These are phyloP conservation scores for Liodrosophila aerea DNA, from an alignment of 2,888 invertebrate genomes.

Conservation along the genomic window DNA sequence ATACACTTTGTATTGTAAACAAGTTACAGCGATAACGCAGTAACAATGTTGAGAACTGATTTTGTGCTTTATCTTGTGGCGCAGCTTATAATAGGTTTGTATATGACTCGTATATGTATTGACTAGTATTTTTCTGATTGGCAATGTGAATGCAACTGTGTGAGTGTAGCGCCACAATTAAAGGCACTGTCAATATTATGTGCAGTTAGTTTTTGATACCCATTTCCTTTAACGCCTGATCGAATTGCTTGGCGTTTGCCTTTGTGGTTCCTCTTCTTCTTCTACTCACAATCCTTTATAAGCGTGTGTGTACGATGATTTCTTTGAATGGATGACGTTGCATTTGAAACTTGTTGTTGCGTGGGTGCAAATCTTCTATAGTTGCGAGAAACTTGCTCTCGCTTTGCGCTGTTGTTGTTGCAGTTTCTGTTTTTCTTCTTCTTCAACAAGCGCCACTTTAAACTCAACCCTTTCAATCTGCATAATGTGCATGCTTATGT, in stretches of 20 bases:
- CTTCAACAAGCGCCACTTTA: constrained; percentile 67
- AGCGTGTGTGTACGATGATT: constrained; percentile 43
- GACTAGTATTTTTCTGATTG: no score
- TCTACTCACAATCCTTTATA: constrained; percentile 19
- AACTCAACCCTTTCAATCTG: constrained; percentile 64
- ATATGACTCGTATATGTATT: constrained; percentile 20
- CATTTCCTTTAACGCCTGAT: constrained; percentile 22
- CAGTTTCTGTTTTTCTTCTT: constrained; percentile 33
- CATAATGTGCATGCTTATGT: constrained; percentile 72
- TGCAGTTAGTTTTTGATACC: constrained; percentile 17
- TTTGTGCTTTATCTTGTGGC: constrained; percentile 60
- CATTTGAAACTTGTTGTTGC: constrained; percentile 71
- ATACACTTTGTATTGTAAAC: constrained; percentile 55
- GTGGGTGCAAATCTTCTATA: constrained; percentile 40
- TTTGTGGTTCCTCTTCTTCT: constrained; percentile 10
- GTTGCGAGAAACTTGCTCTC: constrained; percentile 28
- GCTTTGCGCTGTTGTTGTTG: constrained; percentile 30
- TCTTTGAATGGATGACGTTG: constrained; percentile 68
- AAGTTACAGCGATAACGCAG: constrained; percentile 53
- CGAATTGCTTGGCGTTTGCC: constrained; percentile 23
- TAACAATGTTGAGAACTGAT: constrained; percentile 54
- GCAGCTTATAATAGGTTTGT: constrained; percentile 66
- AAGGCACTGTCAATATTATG: constrained; percentile 40
- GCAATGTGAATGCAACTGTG: neutral
- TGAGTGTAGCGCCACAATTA: constrained; percentile 37